A percentile compares a stretch with the other conserved stretches of the same genome.
These are phyloP conservation scores for Thecophora atra DNA, from an alignment of 2,888 invertebrate species.

Conservation along the genomic window DNA sequence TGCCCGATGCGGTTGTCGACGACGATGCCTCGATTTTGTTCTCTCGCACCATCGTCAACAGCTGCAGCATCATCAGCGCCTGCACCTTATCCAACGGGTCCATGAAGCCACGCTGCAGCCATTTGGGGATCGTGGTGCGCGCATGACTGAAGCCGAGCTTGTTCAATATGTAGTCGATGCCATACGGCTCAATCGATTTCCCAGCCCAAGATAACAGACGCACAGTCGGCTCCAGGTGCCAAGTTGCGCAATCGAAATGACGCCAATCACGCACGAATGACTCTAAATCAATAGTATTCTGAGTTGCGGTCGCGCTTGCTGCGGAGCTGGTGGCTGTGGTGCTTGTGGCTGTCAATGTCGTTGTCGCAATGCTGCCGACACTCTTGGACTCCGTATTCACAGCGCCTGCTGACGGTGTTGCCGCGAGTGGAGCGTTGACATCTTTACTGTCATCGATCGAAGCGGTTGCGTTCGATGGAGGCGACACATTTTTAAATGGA, in stretches of 20 bases:
- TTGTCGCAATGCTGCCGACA: constrained; percentile 18
- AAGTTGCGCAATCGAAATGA: constrained; percentile 91
- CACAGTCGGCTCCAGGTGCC: constrained; percentile 96
- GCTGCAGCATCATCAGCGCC: constrained; percentile 79
- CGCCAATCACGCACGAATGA: constrained; percentile 86
- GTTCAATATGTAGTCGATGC: constrained; percentile 97
- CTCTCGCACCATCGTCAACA: constrained; percentile 72
- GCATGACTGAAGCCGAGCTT: constrained; percentile 98
- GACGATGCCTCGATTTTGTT: constrained; percentile 60
- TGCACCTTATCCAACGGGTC: constrained; percentile 95
- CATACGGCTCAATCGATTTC: constrained; percentile 97
- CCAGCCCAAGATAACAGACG: constrained; percentile 89
- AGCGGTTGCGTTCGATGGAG: constrained; percentile 20
- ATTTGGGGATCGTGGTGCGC: constrained; percentile 97
- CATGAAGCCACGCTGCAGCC: constrained; percentile 98
- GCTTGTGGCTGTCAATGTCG: constrained; percentile 28
- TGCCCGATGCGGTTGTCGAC: constrained; percentile 15
- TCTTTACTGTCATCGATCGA: constrained; percentile 21
- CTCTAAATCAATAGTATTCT: constrained; percentile 67
- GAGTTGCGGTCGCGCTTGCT: constrained; percentile 9
- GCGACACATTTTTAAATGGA: neutral
- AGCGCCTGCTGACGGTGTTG: constrained; percentile 11
- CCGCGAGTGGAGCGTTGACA: neutral
- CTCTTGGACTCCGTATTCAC: constrained; percentile 20
- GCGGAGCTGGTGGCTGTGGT: neutral